Conservation (phyloP, 2,113 vertebrate genomes). For the Trochalopteron elliotii region DNA sequence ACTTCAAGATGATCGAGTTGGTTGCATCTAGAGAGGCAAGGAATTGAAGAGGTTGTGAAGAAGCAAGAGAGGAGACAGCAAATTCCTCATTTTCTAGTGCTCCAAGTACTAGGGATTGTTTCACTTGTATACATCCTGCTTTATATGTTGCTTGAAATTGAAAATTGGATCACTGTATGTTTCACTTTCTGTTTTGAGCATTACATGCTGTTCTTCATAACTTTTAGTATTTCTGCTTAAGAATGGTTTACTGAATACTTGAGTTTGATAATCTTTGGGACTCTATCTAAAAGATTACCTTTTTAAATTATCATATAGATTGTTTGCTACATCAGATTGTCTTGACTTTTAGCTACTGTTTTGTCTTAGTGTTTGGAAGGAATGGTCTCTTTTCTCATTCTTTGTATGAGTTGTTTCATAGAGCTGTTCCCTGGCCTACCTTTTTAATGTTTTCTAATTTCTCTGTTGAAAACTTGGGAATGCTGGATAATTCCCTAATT, state of each 20-base stretch:
- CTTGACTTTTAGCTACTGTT: conserved; percentile 26
- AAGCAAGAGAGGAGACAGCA: background rate
- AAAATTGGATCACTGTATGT: background rate
- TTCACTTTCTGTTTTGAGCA: background rate
- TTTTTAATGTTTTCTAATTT: conserved; percentile 73
- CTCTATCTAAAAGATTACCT: background rate
- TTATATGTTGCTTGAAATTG: background rate
- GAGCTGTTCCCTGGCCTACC: conserved; percentile 68
- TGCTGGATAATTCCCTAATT: conserved; percentile 73
- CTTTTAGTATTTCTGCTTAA: background rate
- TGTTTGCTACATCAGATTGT: background rate
- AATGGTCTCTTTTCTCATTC: conserved; percentile 54
- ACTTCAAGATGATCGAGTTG: background rate
- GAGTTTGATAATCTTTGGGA: background rate
- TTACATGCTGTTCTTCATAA: background rate
- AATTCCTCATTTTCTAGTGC: background rate
- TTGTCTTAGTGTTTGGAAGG: conserved; percentile 15
- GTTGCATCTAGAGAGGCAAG: background rate
- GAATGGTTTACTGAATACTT: background rate
- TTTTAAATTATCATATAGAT: background rate
- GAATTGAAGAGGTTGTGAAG: background rate
- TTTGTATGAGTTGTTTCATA: conserved; percentile 62
- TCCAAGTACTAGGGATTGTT: background rate
- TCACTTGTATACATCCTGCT: background rate
- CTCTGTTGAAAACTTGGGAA: conserved; percentile 70